Conservation (phyloP, 2,888 invertebrate species). For the Drosophila antonietae region DNA sequence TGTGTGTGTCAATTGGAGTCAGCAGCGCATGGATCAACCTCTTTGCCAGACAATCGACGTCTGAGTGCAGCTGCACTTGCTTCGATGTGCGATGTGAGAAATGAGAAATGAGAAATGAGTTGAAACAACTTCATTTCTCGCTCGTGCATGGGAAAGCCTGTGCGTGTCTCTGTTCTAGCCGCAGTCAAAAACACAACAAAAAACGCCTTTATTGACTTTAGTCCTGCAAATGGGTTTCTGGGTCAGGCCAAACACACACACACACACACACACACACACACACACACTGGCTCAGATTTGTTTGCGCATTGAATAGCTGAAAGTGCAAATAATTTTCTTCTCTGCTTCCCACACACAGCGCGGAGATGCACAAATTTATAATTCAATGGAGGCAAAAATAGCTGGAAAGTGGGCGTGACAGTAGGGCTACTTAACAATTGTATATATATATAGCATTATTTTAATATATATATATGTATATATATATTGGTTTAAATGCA, state of each 20-base stretch:
- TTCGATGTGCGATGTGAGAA: conserved; percentile 3
- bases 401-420: background rate
- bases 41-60: conserved; percentile 14
- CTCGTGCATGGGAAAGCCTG: conserved; percentile 16
- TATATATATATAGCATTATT: too few species aligned
- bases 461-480: background rate
- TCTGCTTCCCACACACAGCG: background rate
- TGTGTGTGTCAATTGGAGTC: conserved; percentile 10
- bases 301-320: conserved; percentile 45
- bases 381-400: conserved; percentile 1
- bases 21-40: conserved; percentile 17
- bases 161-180: conserved; percentile 56
- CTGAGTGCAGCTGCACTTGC: conserved; percentile 17
- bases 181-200: conserved; percentile 24
- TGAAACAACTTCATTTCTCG: conserved; percentile 21
- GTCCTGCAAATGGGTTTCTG: conserved; percentile 72
- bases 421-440: too few species aligned
- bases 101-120: conserved; percentile 5
- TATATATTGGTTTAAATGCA: background rate
- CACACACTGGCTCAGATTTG: conserved; percentile 30
- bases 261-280: conserved; percentile 27
- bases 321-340: conserved; percentile 26
- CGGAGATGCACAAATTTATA: conserved; percentile 14
- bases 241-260: conserved; percentile 56
- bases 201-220: conserved; percentile 67